Base-by-base conservation (phyloP, 2,113 vertebrate genomes). In the Tragelaphus strepsiceros region DNA sequence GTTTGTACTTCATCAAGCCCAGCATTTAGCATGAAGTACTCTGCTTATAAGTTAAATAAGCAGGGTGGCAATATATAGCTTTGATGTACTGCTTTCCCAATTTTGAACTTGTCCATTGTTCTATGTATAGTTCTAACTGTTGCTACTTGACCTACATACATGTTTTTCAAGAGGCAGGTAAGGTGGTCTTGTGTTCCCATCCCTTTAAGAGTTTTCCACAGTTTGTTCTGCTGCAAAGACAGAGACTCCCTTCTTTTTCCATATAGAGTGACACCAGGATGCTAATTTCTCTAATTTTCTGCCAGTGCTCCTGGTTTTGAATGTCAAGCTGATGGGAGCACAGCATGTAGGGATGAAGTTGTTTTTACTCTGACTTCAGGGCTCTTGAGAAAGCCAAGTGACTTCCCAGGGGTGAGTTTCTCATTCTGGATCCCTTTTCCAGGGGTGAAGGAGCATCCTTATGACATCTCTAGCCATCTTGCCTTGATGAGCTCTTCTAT, bases 301-400 rank as follows among this genome's bases (percentile, higher is more conserved):
- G 24, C 3, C 22, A 3, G 12, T 61, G 39, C 4, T 39, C 78
- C 59, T 24, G n/a, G 28, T 15, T 59, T 12, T 67, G 21, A 86
- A 35, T 64, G 78, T 32, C 54, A 53, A 64, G 24, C 2, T 5
- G 2, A 54, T 4, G 16, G 88, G 0, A 58, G n/a, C 1, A 24
- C 2, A 22, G 67, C 26, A 2, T 1, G 4, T 1, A 4, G 35
- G 0, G 4, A 7, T 51, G 51, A 83, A 26, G 11, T 11, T 62
- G 26, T 83, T 86, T 96, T 39, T 49, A 64, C 61, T 95, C 46
- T 84, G 62, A 74, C 7, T 58, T 58, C 32, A 24, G 88, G 49
- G 16, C 15, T 13, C 16, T 83, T 74, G 32, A 59, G 74, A 92
- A 43, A n/a, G 46, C 24, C 6, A 0, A 0, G 1, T 43, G 59